Conservation (phyloP, 2,113 vertebrate species). For the Fukomys damarensis region DNA sequence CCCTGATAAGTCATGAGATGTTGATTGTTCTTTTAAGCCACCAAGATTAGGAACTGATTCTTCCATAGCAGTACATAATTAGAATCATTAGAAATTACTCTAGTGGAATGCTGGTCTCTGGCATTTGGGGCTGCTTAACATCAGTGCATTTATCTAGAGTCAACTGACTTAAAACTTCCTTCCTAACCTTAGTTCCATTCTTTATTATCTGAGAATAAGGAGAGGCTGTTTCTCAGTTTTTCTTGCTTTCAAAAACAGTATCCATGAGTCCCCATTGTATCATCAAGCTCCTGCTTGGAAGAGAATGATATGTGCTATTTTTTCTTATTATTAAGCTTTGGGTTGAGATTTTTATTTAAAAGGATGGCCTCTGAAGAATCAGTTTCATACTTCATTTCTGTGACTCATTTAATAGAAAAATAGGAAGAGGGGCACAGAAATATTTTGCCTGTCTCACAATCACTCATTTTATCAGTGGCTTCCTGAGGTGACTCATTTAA, state of each 20-base stretch:
- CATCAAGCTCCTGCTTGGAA: background rate
- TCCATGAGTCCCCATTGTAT: background rate
- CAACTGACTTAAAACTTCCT: background rate
- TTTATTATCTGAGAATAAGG: slow-evolving; percentile 33
- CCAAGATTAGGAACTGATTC: background rate
- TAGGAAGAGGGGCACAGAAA: slow-evolving; percentile 60
- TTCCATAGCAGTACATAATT: background rate
- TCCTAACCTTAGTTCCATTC: slow-evolving; percentile 2
- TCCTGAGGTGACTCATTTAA: slow-evolving; percentile 82
- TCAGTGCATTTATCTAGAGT: background rate
- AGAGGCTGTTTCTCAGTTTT: background rate
- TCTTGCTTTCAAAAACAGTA: slow-evolving; percentile 43
- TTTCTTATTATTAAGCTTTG: slow-evolving; percentile 27
- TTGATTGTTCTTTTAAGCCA: background rate
- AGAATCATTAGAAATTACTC: background rate
- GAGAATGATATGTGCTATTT: background rate
- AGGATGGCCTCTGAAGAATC: slow-evolving; percentile 39
- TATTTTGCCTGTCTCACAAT: slow-evolving; percentile 68
- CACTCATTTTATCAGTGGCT: slow-evolving; percentile 66
- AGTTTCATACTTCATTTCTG: slow-evolving; percentile 66
- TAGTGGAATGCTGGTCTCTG: background rate
- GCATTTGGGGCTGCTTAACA: background rate
- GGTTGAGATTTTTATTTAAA: slow-evolving; percentile 41
- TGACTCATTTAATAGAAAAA: slow-evolving; percentile 79
- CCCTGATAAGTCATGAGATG: background rate